Conservation (phyloP, 2,113 vertebrate species). For the Ictidomys tridecemlineatus region DNA sequence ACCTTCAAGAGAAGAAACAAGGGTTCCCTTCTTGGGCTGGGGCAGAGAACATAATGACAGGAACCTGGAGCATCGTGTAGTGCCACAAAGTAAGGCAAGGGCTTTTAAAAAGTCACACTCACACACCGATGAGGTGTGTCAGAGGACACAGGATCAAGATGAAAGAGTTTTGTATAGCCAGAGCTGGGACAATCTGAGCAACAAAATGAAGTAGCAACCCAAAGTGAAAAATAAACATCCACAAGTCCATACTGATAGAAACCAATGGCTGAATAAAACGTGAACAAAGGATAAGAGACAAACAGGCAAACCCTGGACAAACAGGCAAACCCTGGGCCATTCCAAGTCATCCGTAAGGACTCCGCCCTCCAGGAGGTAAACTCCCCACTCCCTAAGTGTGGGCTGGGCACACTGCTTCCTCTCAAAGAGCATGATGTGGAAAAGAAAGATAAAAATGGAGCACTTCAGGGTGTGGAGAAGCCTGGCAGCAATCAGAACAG, state of each 20-base stretch:
- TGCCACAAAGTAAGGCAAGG: not conserved
- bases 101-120: not conserved
- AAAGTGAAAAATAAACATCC: not conserved
- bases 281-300: too few relatives aligned
- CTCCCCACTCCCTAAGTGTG: not conserved
- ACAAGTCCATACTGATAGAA: rapidly evolving
- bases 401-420: too few relatives aligned
- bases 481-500: not conserved
- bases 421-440: too few relatives aligned
- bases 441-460: not conserved
- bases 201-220: not conserved
- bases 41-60: not conserved
- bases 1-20: not conserved
- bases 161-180: not conserved
- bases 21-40: not conserved
- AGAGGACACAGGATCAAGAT: too few relatives aligned
- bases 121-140: too few relatives aligned
- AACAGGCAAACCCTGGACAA: not conserved
- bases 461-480: rapidly evolving
- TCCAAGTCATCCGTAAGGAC: not conserved
- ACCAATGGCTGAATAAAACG: not conserved
- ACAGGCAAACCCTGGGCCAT: too few relatives aligned
- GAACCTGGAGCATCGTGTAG: not conserved
- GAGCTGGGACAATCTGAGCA: not conserved
- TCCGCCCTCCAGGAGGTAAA: not conserved